phyloP scores from a whole-genome alignment of 2,888 invertebrate species.

The Keiferia lycopersicella region DNA sequence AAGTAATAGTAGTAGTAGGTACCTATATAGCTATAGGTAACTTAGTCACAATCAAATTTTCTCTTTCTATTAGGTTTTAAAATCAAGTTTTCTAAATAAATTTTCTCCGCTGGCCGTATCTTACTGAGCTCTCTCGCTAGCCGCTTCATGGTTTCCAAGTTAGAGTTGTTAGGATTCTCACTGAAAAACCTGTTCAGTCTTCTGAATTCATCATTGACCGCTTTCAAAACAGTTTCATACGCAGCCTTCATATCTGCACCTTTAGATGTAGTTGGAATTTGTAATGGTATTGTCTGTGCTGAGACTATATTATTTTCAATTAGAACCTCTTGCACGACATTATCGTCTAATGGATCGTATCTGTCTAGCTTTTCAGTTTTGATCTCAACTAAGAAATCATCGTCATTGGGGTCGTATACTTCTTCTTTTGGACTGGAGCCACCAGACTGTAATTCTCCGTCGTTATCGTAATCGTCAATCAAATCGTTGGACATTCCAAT shows the following conservation, averaged over 20 bases:
- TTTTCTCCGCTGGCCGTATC: slow-evolving; percentile 40
- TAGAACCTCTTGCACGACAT: not conserved
- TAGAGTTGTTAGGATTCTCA: slow-evolving; percentile 43
- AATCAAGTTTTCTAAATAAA: slow-evolving; percentile 35
- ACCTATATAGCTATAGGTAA: too few relatives aligned
- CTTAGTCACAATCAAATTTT: slow-evolving; percentile 10
- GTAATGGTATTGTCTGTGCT: not conserved
- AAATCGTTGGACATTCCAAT: not conserved
- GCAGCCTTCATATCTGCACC: slow-evolving; percentile 28
- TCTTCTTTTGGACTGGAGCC: slow-evolving; percentile 21
- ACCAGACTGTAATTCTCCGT: slow-evolving; percentile 7
- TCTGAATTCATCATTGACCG: slow-evolving; percentile 45
- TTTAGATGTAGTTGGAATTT: slow-evolving; percentile 12
- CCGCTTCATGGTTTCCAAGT: slow-evolving; percentile 43
- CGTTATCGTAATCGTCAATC: not conserved
- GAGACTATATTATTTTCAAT: not conserved
- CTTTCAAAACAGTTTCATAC: slow-evolving; percentile 38
- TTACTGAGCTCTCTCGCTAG: slow-evolving; percentile 44
- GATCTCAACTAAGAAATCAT: slow-evolving; percentile 30
- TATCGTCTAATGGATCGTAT: slow-evolving; percentile 37
- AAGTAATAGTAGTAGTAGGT: slow-evolving; percentile 4
- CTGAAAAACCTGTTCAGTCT: slow-evolving; percentile 45
- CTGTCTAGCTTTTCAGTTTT: slow-evolving; percentile 31
- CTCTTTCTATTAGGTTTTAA: slow-evolving; percentile 27
- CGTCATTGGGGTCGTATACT: slow-evolving; percentile 25